These are phyloP conservation scores for Huso huso DNA, from an alignment of 2,797 vertebrate genomes.

Conservation along the genomic window DNA sequence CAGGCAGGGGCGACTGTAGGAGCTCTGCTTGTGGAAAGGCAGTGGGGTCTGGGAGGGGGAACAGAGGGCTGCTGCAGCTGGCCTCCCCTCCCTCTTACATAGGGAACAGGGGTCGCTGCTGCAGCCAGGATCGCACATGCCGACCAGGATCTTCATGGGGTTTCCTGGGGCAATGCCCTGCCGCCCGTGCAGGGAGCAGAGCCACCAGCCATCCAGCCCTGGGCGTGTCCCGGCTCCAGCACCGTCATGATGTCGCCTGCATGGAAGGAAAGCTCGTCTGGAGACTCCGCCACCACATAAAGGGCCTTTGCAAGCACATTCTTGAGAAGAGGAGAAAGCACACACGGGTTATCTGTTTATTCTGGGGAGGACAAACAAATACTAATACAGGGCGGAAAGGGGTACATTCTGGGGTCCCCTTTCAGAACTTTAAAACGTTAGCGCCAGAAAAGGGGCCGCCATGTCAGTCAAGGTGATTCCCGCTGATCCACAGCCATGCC, in stretches of 20 bases:
- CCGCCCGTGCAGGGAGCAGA: slow-evolving; percentile 89
- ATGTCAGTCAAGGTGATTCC: too few relatives aligned
- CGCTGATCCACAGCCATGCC: too few relatives aligned
- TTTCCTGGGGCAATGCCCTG: slow-evolving; percentile 96
- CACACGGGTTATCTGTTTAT: too few relatives aligned
- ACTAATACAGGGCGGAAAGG: too few relatives aligned
- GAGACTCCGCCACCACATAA: slow-evolving; percentile 91
- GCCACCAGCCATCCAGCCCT: slow-evolving; percentile 94
- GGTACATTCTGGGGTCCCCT: too few relatives aligned
- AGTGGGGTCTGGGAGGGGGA: slow-evolving; percentile 26
- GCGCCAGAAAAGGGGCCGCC: too few relatives aligned
- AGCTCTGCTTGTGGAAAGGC: slow-evolving; percentile 38
- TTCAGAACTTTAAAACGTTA: too few relatives aligned
- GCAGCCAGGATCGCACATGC: slow-evolving; percentile 97
- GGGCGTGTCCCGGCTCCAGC: slow-evolving; percentile 89
- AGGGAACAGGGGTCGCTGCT: too few relatives aligned
- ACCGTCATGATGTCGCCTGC: slow-evolving; percentile 98
- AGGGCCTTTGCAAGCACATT: slow-evolving; percentile 94
- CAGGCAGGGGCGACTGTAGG: slow-evolving; percentile 50
- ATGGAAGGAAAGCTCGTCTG: slow-evolving; percentile 94
- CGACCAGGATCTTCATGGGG: slow-evolving; percentile 92
- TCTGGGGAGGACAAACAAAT: too few relatives aligned
- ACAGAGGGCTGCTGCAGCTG: slow-evolving; percentile 38
- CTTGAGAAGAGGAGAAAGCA: slow-evolving; percentile 53
- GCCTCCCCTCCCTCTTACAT: slow-evolving; percentile 30